Evolutionary conservation across 2,113 vertebrate genomes (phyloP).

Genomic region (Oreochromis niloticus): DNA sequence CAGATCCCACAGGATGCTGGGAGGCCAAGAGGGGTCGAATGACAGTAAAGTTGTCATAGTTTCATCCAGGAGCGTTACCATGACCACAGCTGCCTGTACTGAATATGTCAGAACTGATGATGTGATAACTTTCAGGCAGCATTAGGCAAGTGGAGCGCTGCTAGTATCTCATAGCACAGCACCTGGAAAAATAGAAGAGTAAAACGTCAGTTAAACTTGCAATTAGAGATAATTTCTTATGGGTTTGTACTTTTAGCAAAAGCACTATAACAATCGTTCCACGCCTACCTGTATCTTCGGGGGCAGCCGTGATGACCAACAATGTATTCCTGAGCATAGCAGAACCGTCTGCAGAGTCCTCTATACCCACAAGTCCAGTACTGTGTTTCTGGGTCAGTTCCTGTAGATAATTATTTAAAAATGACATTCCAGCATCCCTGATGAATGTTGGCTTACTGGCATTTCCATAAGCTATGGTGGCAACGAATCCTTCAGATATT

Average conservation of each 20-base stretch:
- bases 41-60: not conserved
- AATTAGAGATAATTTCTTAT: not conserved
- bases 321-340: conserved; percentile 70
- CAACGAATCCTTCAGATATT: not conserved
- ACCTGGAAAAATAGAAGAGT: conserved; percentile 55
- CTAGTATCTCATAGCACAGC: conserved; percentile 67
- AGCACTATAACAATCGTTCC: not conserved
- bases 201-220: not conserved
- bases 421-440: not conserved
- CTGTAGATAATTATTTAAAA: conserved; percentile 19
- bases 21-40: not conserved
- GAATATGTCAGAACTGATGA: not conserved
- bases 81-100: not conserved
- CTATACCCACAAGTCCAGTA: conserved; percentile 72
- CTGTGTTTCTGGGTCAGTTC: conserved; percentile 55
- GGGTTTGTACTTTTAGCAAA: not conserved
- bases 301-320: conserved; percentile 71
- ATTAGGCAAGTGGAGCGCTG: not conserved
- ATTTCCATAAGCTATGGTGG: not conserved
- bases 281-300: conserved; percentile 66
- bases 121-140: not conserved
- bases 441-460: not conserved
- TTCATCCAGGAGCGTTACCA: not conserved
- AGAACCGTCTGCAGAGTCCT: conserved; percentile 75
- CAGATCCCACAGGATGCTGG: not conserved